Evolutionary conservation across 2,888 invertebrate genomes (phyloP).

Genomic region (Neoitamus cyanurus): DNA sequence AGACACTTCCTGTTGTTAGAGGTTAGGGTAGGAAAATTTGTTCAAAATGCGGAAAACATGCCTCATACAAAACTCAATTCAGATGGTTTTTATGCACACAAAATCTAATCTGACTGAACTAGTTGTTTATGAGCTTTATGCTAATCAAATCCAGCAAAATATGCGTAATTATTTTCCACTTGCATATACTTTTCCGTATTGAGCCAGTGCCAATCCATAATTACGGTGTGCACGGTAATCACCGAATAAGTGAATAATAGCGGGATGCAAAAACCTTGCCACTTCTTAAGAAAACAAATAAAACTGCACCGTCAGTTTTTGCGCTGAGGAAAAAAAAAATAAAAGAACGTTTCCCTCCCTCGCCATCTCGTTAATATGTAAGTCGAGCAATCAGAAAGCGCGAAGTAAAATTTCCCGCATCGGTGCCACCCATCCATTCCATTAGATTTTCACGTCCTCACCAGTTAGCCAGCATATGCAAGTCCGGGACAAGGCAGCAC

Average conservation of each 20-base stretch:
- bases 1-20: too few relatives aligned
- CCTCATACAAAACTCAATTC: too few relatives aligned
- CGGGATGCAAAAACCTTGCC: neutral
- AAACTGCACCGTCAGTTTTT: neutral
- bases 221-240: neutral
- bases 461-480: neutral
- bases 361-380: neutral
- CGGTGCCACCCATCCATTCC: neutral
- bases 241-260: slow-evolving; percentile 4
- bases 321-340: neutral
- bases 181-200: neutral
- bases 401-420: neutral
- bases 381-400: slow-evolving; percentile 8
- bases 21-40: too few relatives aligned
- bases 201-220: neutral
- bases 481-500: neutral
- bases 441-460: neutral
- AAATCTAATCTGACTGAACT: too few relatives aligned
- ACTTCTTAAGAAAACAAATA: neutral
- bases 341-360: neutral
- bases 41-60: too few relatives aligned
- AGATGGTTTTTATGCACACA: too few relatives aligned
- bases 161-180: neutral
- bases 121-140: too few relatives aligned
- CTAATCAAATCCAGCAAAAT: too few relatives aligned